Evolutionary conservation across 2,797 vertebrate species (phyloP).

Genomic region (Propithecus deckenii): DNA sequence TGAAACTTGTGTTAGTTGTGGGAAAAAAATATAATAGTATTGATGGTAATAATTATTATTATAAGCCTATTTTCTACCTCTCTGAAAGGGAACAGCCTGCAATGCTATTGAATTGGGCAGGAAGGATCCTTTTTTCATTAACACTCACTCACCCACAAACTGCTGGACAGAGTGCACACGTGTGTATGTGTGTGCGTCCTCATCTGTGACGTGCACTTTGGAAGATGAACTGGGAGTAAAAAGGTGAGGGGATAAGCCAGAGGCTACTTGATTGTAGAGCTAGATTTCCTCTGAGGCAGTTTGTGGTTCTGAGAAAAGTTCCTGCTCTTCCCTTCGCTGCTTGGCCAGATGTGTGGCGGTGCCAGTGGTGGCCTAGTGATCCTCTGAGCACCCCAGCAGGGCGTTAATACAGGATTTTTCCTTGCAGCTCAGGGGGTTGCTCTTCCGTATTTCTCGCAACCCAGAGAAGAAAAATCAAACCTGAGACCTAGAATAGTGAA

Average conservation of each 20-base stretch:
- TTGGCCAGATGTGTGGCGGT: background rate
- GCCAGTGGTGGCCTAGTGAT: rapidly evolving
- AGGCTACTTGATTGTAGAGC: background rate
- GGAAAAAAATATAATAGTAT: background rate
- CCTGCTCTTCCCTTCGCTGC: background rate
- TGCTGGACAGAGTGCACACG: background rate
- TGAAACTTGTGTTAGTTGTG: background rate
- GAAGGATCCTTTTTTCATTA: background rate
- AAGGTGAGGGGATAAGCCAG: background rate
- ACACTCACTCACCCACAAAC: background rate
- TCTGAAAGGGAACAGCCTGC: background rate
- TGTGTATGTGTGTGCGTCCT: background rate
- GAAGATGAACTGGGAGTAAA: background rate
- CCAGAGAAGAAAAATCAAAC: background rate
- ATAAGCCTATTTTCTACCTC: background rate
- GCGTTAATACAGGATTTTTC: background rate
- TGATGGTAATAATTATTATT: background rate
- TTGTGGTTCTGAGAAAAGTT: background rate
- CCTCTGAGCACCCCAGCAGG: background rate
- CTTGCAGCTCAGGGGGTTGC: background rate
- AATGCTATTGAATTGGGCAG: background rate
- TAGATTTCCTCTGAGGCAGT: background rate
- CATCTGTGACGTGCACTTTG: background rate
- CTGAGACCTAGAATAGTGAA: background rate
- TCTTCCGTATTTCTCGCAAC: background rate